Base-by-base conservation (phyloP, 2,888 invertebrate species). In the Molorchus minor region DNA sequence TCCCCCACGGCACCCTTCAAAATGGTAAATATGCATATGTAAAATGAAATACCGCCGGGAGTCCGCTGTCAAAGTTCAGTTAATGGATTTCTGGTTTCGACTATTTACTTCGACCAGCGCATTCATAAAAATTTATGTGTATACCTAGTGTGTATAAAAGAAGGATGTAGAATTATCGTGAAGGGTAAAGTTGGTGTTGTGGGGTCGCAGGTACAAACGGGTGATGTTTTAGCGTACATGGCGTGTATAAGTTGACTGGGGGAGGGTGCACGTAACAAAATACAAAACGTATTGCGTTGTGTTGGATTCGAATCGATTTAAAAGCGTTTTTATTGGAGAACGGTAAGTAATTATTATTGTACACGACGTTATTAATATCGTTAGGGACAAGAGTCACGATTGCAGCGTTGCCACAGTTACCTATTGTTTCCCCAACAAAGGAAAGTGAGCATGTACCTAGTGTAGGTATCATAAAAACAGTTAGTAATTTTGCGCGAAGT, bases 11-110 rank as follows among this genome's bases (percentile, higher is more conserved):
- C 30, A 30, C 30, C 38, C 38, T 38, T 15, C 16, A 41, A 41
- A 25, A 17, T 40, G 41, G 49, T 21, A 41, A 41, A 52, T 52
- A 52, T 52, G 52, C 52, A 52, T 52, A 52, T 52, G 41, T 52
- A 52, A 52, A 29, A 41, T 52, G 41, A 52, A 52, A 52, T 40
- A 52, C 52, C 41, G 30, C 52, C 29, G 25, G 52, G 45, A 45
- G 41, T 16, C 41, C 41, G 25, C 36, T 7, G 41, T 52, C 52
- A 25, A 35, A 52, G 29, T 52, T 38, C 20, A 25, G 49, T 38
- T 49, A 49, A 49, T 20, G 38, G 38, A 38, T 49, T 49, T 49
- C 49, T 21, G 38, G 49, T 49, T 38, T 38, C 49, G 13, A 21
- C 38, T 38, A 38, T 49, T 20, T 36, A 21, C 29, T 10, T 1